Percentiles rank a stretch among this genome's conserved stretches.
Evolutionary conservation across 2,113 vertebrate genomes (phyloP).

Genomic region (Hemichromis elongatus): DNA sequence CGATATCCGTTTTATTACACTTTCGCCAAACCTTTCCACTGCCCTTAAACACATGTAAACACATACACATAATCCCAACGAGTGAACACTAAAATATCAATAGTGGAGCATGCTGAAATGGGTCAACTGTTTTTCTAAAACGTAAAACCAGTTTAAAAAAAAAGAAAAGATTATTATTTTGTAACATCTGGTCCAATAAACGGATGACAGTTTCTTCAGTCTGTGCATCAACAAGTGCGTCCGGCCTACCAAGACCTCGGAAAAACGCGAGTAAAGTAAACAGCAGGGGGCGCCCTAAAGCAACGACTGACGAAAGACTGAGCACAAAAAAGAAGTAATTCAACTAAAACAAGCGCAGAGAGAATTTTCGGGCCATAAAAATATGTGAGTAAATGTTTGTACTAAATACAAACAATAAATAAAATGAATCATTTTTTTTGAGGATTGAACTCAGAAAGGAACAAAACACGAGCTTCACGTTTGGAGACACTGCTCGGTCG

Average conservation of each 20-base stretch:
- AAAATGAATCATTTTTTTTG: neutral
- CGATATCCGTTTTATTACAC: neutral
- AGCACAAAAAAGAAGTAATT: neutral
- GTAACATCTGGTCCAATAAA: neutral
- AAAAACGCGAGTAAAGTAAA: neutral
- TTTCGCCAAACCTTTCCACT: neutral
- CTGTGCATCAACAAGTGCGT: neutral
- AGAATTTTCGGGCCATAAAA: neutral
- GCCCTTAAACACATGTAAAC: neutral
- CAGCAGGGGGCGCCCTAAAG: constrained; percentile 38
- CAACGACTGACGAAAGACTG: neutral
- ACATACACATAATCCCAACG: neutral
- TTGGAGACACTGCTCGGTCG: neutral
- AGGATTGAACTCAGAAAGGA: neutral
- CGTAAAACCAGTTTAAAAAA: neutral
- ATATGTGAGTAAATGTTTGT: neutral
- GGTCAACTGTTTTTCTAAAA: neutral
- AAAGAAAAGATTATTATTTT: too few relatives aligned
- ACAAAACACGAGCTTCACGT: neutral
- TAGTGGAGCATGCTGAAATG: fast-evolving
- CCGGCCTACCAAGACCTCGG: neutral
- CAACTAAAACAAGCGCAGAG: neutral
- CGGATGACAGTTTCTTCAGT: neutral
- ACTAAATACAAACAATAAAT: neutral
- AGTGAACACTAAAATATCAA: neutral